phyloP scores from a whole-genome alignment of 2,113 vertebrate species.

The Spizaetus ornatus region DNA sequence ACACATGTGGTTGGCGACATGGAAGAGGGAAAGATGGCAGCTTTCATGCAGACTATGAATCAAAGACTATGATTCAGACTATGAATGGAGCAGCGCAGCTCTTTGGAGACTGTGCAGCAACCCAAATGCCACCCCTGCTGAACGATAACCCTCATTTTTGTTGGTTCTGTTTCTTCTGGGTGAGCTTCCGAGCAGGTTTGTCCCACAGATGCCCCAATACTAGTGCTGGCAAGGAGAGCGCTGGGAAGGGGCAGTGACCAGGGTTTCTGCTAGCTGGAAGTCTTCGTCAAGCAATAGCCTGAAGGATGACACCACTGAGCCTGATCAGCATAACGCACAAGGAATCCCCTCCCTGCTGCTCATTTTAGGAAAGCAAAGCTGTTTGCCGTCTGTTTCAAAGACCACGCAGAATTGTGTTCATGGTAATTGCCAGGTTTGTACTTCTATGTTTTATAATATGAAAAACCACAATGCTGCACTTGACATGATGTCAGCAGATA shows the following conservation, averaged over 20 bases:
- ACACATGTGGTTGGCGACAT: fast-evolving
- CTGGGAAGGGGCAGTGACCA: neutral
- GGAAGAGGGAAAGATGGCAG: neutral
- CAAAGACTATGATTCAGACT: neutral
- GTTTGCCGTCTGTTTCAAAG: neutral
- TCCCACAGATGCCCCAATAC: neutral
- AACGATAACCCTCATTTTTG: neutral
- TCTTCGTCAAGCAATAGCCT: neutral
- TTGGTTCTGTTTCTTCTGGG: neutral
- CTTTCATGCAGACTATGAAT: neutral
- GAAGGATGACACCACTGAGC: neutral
- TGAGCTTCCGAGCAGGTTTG: neutral
- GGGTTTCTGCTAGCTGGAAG: neutral
- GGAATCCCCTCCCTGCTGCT: neutral
- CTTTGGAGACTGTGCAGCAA: neutral
- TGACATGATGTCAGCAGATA: neutral
- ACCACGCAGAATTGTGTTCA: neutral
- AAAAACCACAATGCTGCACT: neutral
- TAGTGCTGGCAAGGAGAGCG: neutral
- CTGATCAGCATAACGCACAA: neutral
- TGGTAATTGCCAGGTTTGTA: neutral
- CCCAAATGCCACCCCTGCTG: neutral
- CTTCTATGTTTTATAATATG: neutral
- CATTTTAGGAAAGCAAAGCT: neutral
- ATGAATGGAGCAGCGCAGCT: neutral